Base-by-base conservation (phyloP, 1,140 invertebrate species). In the Macrobrachium nipponense region DNA sequence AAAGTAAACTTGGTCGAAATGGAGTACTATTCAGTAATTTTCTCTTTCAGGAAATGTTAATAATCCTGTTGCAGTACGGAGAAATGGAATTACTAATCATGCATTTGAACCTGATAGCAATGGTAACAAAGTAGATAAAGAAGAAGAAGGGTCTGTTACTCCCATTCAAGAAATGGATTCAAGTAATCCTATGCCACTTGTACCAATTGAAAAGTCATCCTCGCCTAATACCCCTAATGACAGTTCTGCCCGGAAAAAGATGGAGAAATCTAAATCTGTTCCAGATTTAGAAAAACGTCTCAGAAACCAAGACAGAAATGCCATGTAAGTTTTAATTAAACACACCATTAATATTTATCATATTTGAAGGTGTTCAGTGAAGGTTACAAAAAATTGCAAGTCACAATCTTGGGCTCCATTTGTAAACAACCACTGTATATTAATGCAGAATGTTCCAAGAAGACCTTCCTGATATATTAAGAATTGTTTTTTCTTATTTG, bases 271-370 rank as follows among this genome's bases (percentile, higher is more conserved):
- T 4, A 91, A 94, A 60, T 96, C 96, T 0, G 94, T 97, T 93
- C 96, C 96, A 0, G 95, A 97, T 89, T 95, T 97, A 86, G 94
- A 95, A 84, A 95, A 94, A 44, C 94, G 94, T 89, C 92, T 91
- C 8, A 95, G 95, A 89, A 96, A 95, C 89, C 91, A 93, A 72
- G 94, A 95, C 89, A 81, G 85, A 36, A 84, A 88, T 59, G 51
- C 89, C 44, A 76, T 86, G 89, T 90, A 88, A 88, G 84, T 73
- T 58, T 23, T 17, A 75, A 12, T 12, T 12, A 2, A 51, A 51
- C 8, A 51, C 8, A 12, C 0, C 12, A 51, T 51, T 12, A 36
- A 2, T 12, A 51, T 51, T 6, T 51, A 12, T 51, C 51, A 51
- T 51, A 51, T 10, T 51, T 3, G 7, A 51, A 51, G 51, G 51